Percentiles rank a stretch among this genome's conserved stretches.
Conservation (phyloP, 2,113 vertebrate genomes). For the Pleuronectes platessa region DNA sequence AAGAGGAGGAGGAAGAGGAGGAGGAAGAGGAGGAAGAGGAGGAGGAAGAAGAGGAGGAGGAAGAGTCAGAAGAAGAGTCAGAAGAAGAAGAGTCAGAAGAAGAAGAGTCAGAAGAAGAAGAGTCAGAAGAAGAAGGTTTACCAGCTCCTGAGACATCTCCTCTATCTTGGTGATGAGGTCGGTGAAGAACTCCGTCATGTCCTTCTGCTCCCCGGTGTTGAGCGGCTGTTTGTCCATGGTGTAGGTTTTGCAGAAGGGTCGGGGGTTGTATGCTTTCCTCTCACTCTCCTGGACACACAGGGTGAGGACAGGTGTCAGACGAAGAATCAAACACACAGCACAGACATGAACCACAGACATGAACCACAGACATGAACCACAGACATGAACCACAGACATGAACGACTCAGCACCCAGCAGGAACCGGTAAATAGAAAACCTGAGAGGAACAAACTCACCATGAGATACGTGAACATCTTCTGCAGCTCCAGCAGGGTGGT, state of each 20-base stretch:
- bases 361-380: too few relatives aligned
- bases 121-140: slow-evolving; percentile 46
- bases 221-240: slow-evolving; percentile 99
- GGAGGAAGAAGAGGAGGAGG: too few relatives aligned
- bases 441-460: slow-evolving; percentile 81
- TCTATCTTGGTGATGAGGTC: slow-evolving; percentile 99
- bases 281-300: slow-evolving; percentile 90
- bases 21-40: too few relatives aligned
- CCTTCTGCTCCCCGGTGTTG: slow-evolving; percentile 98
- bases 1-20: too few relatives aligned
- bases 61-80: too few relatives aligned
- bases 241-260: slow-evolving; percentile 98
- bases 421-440: not conserved
- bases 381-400: too few relatives aligned
- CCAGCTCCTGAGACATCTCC: slow-evolving; percentile 98
- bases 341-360: too few relatives aligned
- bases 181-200: slow-evolving; percentile 99
- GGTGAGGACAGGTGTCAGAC: too few relatives aligned
- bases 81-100: too few relatives aligned
- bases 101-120: too few relatives aligned
- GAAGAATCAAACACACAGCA: too few relatives aligned
- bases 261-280: slow-evolving; percentile 97
- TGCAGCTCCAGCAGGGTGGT: slow-evolving; percentile 97
- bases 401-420: too few relatives aligned
- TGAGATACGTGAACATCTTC: slow-evolving; percentile 99